Evolutionary conservation across 2,888 invertebrate species (phyloP).

Genomic region (Melanophora roralis): DNA sequence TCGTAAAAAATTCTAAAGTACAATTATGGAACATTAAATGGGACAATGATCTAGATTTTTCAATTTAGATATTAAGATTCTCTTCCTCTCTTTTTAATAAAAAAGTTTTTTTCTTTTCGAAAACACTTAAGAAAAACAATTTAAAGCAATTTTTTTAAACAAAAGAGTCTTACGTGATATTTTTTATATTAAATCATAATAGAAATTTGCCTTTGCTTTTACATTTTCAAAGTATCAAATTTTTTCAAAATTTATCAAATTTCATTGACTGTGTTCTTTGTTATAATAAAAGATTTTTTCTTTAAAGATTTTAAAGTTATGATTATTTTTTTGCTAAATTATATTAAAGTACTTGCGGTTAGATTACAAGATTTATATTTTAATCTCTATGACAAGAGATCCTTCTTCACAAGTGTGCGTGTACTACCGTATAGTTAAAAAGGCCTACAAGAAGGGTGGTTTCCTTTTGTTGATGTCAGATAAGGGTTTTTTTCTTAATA

Average conservation of each 20-base stretch:
- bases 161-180: slow-evolving; percentile 21
- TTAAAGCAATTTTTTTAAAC: not conserved
- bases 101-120: not conserved
- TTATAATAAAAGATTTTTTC: not conserved
- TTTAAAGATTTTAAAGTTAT: slow-evolving; percentile 40
- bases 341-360: slow-evolving; percentile 46
- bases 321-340: slow-evolving; percentile 50
- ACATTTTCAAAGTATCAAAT: not conserved
- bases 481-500: not conserved
- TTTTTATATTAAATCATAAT: not conserved
- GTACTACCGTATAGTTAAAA: not conserved
- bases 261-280: not conserved
- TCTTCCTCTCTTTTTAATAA: not conserved
- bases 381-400: not conserved
- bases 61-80: too few species aligned
- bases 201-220: not conserved
- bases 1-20: too few species aligned
- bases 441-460: not conserved
- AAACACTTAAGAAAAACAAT: slow-evolving; percentile 18
- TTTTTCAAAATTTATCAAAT: too few species aligned
- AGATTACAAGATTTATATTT: slow-evolving; percentile 25
- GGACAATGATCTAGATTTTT: too few species aligned
- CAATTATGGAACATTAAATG: not conserved
- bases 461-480: not conserved
- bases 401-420: too few species aligned